Percentiles rank a stretch among this genome's conserved stretches.
phyloP scores from a whole-genome alignment of 2,888 invertebrate genomes.

The Cataglyphis rosenhaueri region DNA sequence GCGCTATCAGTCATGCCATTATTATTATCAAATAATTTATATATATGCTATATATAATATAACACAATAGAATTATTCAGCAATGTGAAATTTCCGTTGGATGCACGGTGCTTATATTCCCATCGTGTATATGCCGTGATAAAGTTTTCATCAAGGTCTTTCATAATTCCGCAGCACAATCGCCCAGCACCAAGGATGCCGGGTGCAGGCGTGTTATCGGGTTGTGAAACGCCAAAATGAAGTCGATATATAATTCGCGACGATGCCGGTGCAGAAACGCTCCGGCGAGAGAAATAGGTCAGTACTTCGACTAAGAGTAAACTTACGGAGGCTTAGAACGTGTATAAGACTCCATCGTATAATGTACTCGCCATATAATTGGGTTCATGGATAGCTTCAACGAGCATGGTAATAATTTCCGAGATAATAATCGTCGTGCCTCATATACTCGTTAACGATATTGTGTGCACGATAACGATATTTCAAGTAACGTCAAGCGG shows the following conservation, averaged over 20 bases:
- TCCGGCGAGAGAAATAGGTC: slow-evolving; percentile 48
- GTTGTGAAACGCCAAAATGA: slow-evolving; percentile 47
- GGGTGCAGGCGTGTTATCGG: slow-evolving; percentile 52
- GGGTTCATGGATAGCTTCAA: neutral
- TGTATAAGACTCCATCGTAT: neutral
- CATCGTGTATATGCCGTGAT: slow-evolving; percentile 45
- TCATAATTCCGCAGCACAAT: slow-evolving; percentile 33
- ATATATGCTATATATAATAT: neutral
- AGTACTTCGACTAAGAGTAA: slow-evolving; percentile 17
- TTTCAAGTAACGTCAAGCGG: neutral
- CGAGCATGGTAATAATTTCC: neutral
- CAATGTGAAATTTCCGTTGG: slow-evolving; percentile 32
- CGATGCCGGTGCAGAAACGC: slow-evolving; percentile 17
- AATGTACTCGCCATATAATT: slow-evolving; percentile 14
- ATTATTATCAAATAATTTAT: slow-evolving; percentile 32
- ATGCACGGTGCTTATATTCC: slow-evolving; percentile 17
- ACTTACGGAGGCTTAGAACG: slow-evolving; percentile 16
- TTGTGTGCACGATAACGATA: neutral
- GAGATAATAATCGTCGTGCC: slow-evolving; percentile 1
- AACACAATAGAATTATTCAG: slow-evolving; percentile 24
- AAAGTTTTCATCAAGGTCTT: slow-evolving; percentile 43
- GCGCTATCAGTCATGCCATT: neutral
- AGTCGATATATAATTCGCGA: slow-evolving; percentile 27
- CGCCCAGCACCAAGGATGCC: slow-evolving; percentile 9
- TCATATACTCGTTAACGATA: slow-evolving; percentile 10